Base-by-base conservation (phyloP, 2,888 invertebrate species). In the Neoitamus cyanurus region DNA sequence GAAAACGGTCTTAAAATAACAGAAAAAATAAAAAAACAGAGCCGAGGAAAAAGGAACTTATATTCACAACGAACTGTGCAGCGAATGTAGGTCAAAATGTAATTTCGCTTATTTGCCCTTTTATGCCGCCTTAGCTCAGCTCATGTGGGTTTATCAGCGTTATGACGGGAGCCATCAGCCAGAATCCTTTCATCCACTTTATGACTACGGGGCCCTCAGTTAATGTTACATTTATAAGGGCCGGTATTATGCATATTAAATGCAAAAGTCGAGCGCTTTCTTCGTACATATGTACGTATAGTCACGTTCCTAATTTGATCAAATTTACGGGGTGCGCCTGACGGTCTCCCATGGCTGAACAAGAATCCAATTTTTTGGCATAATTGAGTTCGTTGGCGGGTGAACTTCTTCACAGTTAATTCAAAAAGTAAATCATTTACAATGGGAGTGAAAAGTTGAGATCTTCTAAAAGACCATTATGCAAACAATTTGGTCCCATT, bases 81-180 rank as follows among this genome's bases (percentile, higher is more conserved):
- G 7, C 31, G 70, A 34, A 70, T 70, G 70, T 70, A 70, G 70
- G 70, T 70, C 70, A 70, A 70, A 34, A 70, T 70, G 70, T 70
- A 70, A 70, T 70, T 70, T 70, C 30, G 70, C 34, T 70, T 69
- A 30, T 70, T 70, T 34, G 70, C 70, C 34, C 31, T 70, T 70
- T 70, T 30, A 70, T 30, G 70, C 31, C 31, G 15, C 13, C 11
- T 34, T 25, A 31, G 34, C 34, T n/a, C 15, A 7, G 34, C n/a
- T 70, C 34, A 70, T 70, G 70, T 30, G 70, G 70, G 70, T 34
- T 31, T 70, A 31, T 70, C 70, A 30, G 34, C n/a, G 34, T 70
- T 70, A 70, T 70, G 34, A 70, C 25, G 34, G 34, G 30, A 69
- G 11, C 69, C 69, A 69, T 69, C 69, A 69, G 4, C 69, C 69